phyloP scores from a whole-genome alignment of 53 echinoderm and acorn worm species.

The Glandiceps talaboti region DNA sequence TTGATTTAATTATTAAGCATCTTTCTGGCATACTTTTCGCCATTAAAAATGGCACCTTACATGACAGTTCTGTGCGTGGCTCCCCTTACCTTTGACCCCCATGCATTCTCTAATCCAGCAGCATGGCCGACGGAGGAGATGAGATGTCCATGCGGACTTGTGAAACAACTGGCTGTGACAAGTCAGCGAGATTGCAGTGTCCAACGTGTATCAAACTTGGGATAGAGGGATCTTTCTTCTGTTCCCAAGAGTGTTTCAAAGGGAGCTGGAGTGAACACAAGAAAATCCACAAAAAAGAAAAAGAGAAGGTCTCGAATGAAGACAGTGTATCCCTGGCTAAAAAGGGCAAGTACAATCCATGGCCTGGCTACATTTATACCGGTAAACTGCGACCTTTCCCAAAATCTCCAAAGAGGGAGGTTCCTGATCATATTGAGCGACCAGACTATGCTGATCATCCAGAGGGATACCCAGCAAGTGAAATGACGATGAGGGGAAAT shows the following conservation, averaged over 20 bases:
- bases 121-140: not conserved
- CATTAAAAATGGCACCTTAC: too few relatives aligned
- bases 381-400: constrained; percentile 69
- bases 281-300: constrained; percentile 76
- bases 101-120: too few relatives aligned
- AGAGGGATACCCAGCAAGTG: constrained; percentile 81
- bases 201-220: constrained; percentile 89
- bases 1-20: too few relatives aligned
- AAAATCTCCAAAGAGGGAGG: constrained; percentile 21
- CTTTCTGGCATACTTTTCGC: too few relatives aligned
- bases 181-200: constrained; percentile 65
- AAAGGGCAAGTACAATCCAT: constrained; percentile 67
- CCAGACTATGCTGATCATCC: constrained; percentile 89
- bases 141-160: constrained; percentile 12
- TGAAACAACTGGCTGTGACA: constrained; percentile 52
- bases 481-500: constrained; percentile 76
- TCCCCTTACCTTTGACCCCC: too few relatives aligned
- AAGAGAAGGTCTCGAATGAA: constrained; percentile 27
- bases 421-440: constrained; percentile 47
- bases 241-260: constrained; percentile 98
- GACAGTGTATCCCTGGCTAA: not conserved
- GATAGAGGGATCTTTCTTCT: constrained; percentile 81
- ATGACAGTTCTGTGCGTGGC: too few relatives aligned
- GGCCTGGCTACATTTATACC: constrained; percentile 82
- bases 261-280: constrained; percentile 78